Evolutionary conservation across 2,113 vertebrate genomes (phyloP).

Genomic region (Tetrax tetrax): DNA sequence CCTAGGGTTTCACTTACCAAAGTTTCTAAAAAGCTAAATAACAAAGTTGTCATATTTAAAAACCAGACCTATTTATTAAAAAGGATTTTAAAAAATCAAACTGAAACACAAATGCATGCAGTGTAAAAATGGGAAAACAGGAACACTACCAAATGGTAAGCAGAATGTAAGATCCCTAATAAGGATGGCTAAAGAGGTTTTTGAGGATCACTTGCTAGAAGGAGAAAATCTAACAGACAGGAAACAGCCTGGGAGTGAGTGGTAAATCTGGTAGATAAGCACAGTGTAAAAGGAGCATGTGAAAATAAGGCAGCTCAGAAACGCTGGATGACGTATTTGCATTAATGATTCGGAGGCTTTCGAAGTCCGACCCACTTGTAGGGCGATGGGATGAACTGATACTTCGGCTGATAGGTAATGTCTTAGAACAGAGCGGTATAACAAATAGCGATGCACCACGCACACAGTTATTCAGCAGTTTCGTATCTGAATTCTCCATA

Average conservation of each 20-base stretch:
- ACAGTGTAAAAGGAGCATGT: background rate
- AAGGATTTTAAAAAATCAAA: background rate
- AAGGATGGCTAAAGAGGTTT: background rate
- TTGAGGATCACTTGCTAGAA: background rate
- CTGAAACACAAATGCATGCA: background rate
- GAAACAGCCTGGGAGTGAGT: background rate
- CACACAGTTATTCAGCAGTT: background rate
- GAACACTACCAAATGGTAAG: background rate
- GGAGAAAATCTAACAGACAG: background rate
- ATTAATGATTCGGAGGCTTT: background rate
- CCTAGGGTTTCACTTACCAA: background rate
- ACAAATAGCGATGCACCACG: background rate
- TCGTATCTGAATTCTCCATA: background rate
- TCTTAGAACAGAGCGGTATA: background rate
- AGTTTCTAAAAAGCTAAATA: background rate
- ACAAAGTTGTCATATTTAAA: background rate
- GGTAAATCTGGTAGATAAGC: background rate
- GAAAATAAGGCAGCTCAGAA: background rate
- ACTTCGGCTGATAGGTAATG: background rate
- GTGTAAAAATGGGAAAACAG: background rate
- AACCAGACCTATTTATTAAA: background rate
- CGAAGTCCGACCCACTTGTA: background rate
- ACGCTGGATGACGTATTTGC: background rate
- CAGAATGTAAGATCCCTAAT: rapidly evolving
- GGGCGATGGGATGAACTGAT: background rate